These are phyloP conservation scores for Siniperca scherzeri DNA, from an alignment of 2,797 vertebrate species.

Conservation along the genomic window DNA sequence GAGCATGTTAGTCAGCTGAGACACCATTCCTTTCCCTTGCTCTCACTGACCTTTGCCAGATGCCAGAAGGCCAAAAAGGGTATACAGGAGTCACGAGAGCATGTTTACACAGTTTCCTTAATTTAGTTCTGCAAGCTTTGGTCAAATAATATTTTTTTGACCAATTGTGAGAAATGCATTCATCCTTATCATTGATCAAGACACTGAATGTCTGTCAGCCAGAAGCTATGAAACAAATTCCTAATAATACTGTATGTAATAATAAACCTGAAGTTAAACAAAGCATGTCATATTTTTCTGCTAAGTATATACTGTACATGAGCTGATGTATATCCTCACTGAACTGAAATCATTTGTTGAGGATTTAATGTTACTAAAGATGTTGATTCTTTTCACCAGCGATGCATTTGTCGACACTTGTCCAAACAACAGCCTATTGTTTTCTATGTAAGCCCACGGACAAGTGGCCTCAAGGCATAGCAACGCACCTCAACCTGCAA, in stretches of 20 bases:
- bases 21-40: slow-evolving; percentile 10
- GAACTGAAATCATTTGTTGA: background rate
- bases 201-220: background rate
- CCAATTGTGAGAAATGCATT: background rate
- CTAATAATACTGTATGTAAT: background rate
- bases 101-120: slow-evolving; percentile 37
- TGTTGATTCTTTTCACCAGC: background rate
- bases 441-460: background rate
- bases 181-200: background rate
- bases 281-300: background rate
- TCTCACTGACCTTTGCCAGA: slow-evolving; percentile 48
- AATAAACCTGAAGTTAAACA: background rate
- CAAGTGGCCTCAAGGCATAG: background rate
- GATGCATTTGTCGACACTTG: background rate
- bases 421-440: background rate
- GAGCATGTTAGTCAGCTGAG: slow-evolving; percentile 67
- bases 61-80: slow-evolving; percentile 52
- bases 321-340: background rate
- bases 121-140: slow-evolving; percentile 15
- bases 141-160: background rate
- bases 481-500: background rate
- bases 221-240: background rate
- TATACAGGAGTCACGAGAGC: slow-evolving; percentile 46
- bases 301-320: background rate
- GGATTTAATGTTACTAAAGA: slow-evolving; percentile 9